Conservation (phyloP, 2,113 vertebrate genomes). For the Phalacrocorax carbo region DNA sequence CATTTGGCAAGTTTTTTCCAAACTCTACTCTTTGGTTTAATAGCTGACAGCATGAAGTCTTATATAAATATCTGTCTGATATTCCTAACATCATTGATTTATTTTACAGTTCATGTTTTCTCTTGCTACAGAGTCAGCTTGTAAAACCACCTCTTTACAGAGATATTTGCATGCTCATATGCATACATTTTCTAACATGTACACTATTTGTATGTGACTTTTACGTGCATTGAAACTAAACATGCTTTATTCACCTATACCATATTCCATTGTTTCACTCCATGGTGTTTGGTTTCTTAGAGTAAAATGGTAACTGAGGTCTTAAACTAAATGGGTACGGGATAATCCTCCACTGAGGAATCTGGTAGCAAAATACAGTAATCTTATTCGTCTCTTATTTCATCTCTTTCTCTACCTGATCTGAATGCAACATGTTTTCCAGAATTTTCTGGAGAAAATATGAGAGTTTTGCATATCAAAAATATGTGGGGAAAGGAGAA, state of each 20-base stretch:
- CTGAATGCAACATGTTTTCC: not conserved
- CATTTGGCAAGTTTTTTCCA: not conserved
- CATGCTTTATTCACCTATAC: not conserved
- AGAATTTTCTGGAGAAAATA: not conserved
- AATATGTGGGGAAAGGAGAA: not conserved
- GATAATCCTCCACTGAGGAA: not conserved
- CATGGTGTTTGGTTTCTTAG: not conserved
- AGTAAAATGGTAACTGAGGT: not conserved
- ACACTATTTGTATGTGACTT: not conserved
- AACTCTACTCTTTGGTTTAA: not conserved
- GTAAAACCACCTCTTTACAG: not conserved
- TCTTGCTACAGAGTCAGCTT: not conserved
- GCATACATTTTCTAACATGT: not conserved
- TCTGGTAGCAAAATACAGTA: not conserved
- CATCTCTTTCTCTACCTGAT: not conserved
- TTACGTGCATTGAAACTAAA: not conserved
- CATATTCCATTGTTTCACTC: not conserved
- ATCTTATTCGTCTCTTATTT: not conserved
- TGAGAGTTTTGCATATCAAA: not conserved
- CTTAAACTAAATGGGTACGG: not conserved
- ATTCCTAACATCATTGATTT: not conserved
- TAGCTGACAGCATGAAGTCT: not conserved
- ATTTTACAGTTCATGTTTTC: not conserved
- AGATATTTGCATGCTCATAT: not conserved
- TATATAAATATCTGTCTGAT: not conserved